phyloP scores from a whole-genome alignment of 2,888 invertebrate species.

The Camptogramma bilineatum region DNA sequence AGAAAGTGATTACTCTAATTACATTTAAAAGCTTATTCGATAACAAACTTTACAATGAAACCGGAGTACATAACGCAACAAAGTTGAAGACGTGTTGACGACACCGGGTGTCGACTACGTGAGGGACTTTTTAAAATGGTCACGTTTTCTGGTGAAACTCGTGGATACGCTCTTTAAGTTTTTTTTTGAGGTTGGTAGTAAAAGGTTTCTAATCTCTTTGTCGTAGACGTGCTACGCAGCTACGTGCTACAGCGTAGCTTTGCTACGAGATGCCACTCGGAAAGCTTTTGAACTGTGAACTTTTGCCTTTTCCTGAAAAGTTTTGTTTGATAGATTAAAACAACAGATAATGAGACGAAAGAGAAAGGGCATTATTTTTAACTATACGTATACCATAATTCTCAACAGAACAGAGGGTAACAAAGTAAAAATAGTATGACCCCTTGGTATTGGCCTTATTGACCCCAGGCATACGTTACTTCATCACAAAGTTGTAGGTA shows the following conservation, averaged over 20 bases:
- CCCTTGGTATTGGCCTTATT: too few species aligned
- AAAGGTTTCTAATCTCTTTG: slow-evolving; percentile 41
- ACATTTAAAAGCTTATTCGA: slow-evolving; percentile 14
- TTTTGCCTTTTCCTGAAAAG: neutral
- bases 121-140: slow-evolving; percentile 45
- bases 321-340: neutral
- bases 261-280: slow-evolving; percentile 13
- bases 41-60: slow-evolving; percentile 16
- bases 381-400: too few species aligned
- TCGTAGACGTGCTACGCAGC: slow-evolving; percentile 38
- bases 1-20: slow-evolving; percentile 18
- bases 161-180: slow-evolving; percentile 37
- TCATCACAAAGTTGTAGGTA: too few species aligned
- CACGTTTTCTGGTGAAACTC: slow-evolving; percentile 44
- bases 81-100: slow-evolving; percentile 45
- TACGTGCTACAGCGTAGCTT: slow-evolving; percentile 33
- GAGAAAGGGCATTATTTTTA: neutral
- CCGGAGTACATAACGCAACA: slow-evolving; percentile 40
- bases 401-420: too few species aligned
- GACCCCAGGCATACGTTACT: too few species aligned
- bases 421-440: too few species aligned
- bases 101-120: slow-evolving; percentile 43
- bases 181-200: slow-evolving; percentile 40
- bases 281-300: neutral
- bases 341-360: neutral